A percentile compares a stretch with the other conserved stretches of the same genome.
Evolutionary conservation across 2,888 invertebrate genomes (phyloP).

Genomic region (Noctua janthe): DNA sequence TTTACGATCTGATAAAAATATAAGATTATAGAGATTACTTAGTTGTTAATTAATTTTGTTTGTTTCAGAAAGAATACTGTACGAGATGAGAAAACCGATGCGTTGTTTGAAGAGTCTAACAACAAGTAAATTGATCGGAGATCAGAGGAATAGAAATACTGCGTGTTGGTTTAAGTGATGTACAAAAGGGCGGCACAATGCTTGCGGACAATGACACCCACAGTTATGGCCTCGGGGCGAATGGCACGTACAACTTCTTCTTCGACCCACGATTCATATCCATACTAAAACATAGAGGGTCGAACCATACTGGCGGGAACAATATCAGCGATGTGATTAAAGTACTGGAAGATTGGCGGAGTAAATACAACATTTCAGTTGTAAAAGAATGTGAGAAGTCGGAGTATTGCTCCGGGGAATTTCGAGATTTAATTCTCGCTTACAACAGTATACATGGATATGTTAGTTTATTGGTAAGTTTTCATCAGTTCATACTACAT

Average conservation of each 20-base stretch:
- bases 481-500: neutral
- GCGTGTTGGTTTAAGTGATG: conserved; percentile 76
- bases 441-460: conserved; percentile 95
- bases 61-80: conserved; percentile 50
- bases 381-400: conserved; percentile 83
- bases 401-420: conserved; percentile 91
- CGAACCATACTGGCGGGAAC: conserved; percentile 74
- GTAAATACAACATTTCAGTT: conserved; percentile 82
- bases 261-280: conserved; percentile 82
- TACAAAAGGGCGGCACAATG: conserved; percentile 80
- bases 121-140: conserved; percentile 36
- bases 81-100: conserved; percentile 59
- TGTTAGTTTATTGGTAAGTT: conserved; percentile 94
- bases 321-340: conserved; percentile 82
- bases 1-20: conserved; percentile 47
- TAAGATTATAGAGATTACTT: neutral
- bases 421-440: conserved; percentile 90
- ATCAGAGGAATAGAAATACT: conserved; percentile 22
- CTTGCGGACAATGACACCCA: conserved; percentile 80
- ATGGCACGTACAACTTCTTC: conserved; percentile 76
- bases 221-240: conserved; percentile 66
- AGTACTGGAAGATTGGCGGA: conserved; percentile 82
- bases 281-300: conserved; percentile 78
- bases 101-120: conserved; percentile 9
- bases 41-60: conserved; percentile 28